Conservation (phyloP, 2,113 vertebrate genomes). For the Trinectes maculatus region DNA sequence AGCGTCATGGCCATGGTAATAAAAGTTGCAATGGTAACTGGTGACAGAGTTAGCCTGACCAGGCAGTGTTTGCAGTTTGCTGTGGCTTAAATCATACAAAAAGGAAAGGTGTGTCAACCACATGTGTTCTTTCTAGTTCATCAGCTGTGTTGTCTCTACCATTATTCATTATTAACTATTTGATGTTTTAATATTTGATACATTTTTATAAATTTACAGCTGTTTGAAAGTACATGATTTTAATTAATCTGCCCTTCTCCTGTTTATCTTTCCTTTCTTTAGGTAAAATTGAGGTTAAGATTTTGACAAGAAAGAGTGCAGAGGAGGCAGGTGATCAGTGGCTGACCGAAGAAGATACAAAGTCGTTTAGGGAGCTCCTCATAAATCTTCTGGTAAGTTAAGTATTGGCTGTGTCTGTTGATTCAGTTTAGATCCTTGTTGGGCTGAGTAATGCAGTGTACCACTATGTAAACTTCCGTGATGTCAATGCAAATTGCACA, state of each 20-base stretch:
- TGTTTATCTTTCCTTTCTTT: conserved; percentile 3
- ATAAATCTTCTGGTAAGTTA: conserved; percentile 90
- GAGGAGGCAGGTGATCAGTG: conserved; percentile 90
- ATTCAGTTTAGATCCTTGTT: neutral
- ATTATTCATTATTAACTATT: conserved; percentile 24
- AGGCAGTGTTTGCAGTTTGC: too few species aligned
- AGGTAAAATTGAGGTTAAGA: conserved; percentile 97
- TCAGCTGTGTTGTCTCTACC: conserved; percentile 29
- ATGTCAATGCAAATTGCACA: too few species aligned
- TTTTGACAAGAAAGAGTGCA: conserved; percentile 84
- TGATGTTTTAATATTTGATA: neutral
- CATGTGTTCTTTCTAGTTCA: conserved; percentile 46
- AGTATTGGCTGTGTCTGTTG: neutral
- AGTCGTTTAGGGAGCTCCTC: conserved; percentile 92
- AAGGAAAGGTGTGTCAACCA: conserved; percentile 30
- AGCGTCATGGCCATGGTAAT: too few species aligned
- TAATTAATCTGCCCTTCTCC: neutral
- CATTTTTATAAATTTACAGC: neutral
- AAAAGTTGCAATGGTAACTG: too few species aligned
- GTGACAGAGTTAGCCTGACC: too few species aligned
- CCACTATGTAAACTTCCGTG: too few species aligned
- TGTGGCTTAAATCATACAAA: conserved; percentile 7
- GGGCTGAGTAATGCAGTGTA: neutral
- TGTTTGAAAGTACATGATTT: neutral
- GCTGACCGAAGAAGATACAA: conserved; percentile 93